phyloP scores from a whole-genome alignment of 2,113 vertebrate species.

The Rostratula benghalensis region DNA sequence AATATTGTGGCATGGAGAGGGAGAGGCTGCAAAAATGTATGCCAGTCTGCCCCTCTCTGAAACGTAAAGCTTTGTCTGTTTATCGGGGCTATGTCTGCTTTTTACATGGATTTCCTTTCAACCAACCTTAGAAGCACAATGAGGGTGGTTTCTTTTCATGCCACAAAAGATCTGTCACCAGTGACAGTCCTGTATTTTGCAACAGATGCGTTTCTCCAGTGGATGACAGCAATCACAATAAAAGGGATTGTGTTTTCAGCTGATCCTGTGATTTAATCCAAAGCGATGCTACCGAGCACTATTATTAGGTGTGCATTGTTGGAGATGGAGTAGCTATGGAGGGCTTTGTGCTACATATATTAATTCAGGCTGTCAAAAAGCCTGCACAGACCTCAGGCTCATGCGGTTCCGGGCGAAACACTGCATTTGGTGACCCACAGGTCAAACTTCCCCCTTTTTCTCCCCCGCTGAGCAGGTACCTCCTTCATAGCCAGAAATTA shows the following conservation, averaged over 20 bases:
- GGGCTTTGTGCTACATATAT: background rate
- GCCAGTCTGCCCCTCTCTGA: background rate
- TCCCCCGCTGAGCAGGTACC: background rate
- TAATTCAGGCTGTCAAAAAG: background rate
- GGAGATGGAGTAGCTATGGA: background rate
- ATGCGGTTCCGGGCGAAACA: background rate
- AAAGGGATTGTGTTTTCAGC: conserved; percentile 37
- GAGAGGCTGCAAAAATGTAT: background rate
- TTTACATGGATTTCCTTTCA: conserved; percentile 8
- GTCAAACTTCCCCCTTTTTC: background rate
- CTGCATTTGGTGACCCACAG: background rate
- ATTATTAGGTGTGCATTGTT: background rate
- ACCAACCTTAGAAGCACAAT: background rate
- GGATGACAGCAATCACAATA: conserved; percentile 5
- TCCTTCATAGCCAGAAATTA: background rate
- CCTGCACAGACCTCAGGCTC: background rate
- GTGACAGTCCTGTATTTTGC: background rate
- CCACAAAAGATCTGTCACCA: background rate
- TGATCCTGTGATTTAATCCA: conserved; percentile 35
- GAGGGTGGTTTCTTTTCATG: background rate
- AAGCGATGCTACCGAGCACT: background rate
- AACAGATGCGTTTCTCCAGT: conserved; percentile 26
- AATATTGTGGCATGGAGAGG: background rate
- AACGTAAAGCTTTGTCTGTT: background rate
- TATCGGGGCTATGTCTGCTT: background rate